Evolutionary conservation across 2,888 invertebrate species (phyloP), one percentile per base, ranked within the genome.

Genomic region (Cryptus viduatorius): DNA sequence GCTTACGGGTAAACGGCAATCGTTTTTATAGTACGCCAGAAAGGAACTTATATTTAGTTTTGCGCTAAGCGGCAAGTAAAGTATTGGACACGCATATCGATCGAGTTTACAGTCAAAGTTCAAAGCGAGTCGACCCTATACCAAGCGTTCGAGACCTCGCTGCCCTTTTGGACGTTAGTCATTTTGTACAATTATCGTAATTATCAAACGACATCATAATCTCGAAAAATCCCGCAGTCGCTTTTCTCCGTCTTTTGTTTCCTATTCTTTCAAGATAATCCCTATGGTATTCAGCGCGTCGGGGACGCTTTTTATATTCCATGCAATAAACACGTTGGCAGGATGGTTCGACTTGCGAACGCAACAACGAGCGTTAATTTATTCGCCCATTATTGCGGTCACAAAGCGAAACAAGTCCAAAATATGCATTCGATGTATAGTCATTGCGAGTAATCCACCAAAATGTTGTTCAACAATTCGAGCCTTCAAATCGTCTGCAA

Each of bases 311-410:
- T 56, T 19, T 31, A 53, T 4, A 42, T 37, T 16, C 10, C n/a
- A 71, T 61, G 61, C 46, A 59, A 50, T 12, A 29, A 59, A 76
- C 14, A 68, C 48, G 71, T 84, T 69, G 83, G 59, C 69, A 86
- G 86, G 87, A 89, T 86, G 89, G 89, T 88, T 90, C 87, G 84
- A 88, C 88, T 88, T 89, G 92, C 85, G 91, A 93, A 89, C 92
- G 90, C 90, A 92, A 90, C 92, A 91, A 94, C 90, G 94, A 93
- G 94, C 93, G 93, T 84, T 85, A 83, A 67, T 65, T 42, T 83
- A 42, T 37, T 16, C 94, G 93, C 94, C 93, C 94, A 94, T 94
- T 94, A 92, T 93, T 94, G 93, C 94, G 94, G 94, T 94, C 94
- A 94, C 94, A 94, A 94, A 94, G 89, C 92, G 91, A 92, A 93